Conservation (phyloP, 2,113 vertebrate genomes). For the Fregetta grallaria region DNA sequence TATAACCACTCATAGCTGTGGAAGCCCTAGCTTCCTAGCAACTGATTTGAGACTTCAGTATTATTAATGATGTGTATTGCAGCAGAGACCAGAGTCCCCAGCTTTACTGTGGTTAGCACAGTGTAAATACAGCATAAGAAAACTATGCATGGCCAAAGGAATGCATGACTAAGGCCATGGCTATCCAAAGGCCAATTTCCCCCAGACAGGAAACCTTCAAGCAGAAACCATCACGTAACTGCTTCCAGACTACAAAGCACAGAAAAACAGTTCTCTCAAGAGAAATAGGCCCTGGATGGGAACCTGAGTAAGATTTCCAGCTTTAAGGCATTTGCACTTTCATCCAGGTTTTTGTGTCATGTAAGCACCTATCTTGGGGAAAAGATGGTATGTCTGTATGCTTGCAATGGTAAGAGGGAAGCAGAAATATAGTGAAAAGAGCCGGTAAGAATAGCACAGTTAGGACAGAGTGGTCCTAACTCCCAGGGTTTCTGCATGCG, state of each 20-base stretch:
- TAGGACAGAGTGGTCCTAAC: background rate
- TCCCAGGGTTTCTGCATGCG: background rate
- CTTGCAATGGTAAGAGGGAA: background rate
- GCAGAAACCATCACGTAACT: background rate
- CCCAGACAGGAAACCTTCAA: background rate
- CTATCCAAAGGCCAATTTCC: background rate
- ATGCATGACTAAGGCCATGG: background rate
- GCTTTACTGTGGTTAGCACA: background rate
- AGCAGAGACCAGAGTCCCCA: background rate
- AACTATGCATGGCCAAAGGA: background rate
- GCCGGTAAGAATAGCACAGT: background rate
- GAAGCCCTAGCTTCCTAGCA: background rate
- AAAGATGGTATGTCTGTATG: background rate
- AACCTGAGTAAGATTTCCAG: background rate
- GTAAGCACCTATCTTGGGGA: background rate
- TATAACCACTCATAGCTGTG: background rate
- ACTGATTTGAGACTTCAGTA: background rate
- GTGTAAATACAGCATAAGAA: background rate
- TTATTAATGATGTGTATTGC: background rate
- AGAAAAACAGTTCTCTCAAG: background rate
- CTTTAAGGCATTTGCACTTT: background rate
- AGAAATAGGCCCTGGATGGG: background rate
- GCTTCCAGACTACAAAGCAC: background rate
- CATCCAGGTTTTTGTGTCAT: background rate
- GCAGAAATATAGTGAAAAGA: background rate